Percentiles rank a stretch among this genome's conserved stretches.
These are phyloP conservation scores for Oopsacas minuta DNA, from an alignment of 37 sponge, comb jelly and placozoan genomes.

Conservation along the genomic window DNA sequence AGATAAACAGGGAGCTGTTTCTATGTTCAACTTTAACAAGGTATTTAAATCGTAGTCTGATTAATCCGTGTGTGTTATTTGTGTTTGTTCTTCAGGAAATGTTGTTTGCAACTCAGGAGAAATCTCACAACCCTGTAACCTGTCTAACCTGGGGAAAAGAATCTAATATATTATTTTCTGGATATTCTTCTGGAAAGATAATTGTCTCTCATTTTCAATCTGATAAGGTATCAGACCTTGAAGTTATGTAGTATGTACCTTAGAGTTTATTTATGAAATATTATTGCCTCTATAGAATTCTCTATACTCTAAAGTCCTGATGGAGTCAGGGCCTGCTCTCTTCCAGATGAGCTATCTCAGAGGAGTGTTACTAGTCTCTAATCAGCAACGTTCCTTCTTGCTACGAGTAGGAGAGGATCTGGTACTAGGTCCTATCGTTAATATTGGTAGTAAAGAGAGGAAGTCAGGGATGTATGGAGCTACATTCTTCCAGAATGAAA, in stretches of 20 bases:
- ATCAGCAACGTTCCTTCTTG: constrained; percentile 13
- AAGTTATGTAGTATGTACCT: too few species aligned
- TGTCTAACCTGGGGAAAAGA: constrained; percentile 34
- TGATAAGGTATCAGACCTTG: constrained; percentile 19
- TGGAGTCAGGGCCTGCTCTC: background rate
- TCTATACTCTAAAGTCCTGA: background rate
- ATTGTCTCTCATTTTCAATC: constrained; percentile 21
- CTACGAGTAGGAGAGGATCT: background rate
- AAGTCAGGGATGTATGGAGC: background rate
- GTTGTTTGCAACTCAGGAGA: constrained; percentile 14
- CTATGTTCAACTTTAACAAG: constrained; percentile 12
- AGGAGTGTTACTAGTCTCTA: background rate
- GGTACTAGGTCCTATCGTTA: background rate
- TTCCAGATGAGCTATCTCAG: background rate
- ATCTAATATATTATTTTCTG: constrained; percentile 32
- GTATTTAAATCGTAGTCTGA: background rate
- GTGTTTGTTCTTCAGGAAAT: background rate
- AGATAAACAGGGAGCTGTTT: background rate
- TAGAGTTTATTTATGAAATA: too few species aligned
- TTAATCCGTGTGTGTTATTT: background rate
- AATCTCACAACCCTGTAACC: constrained; percentile 23
- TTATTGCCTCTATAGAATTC: background rate
- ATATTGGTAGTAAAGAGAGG: background rate
- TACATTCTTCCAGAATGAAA: constrained; percentile 12
- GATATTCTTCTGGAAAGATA: constrained; percentile 42